phyloP scores from a whole-genome alignment of 2,113 vertebrate genomes.

The Ceuthmochares aereus region DNA sequence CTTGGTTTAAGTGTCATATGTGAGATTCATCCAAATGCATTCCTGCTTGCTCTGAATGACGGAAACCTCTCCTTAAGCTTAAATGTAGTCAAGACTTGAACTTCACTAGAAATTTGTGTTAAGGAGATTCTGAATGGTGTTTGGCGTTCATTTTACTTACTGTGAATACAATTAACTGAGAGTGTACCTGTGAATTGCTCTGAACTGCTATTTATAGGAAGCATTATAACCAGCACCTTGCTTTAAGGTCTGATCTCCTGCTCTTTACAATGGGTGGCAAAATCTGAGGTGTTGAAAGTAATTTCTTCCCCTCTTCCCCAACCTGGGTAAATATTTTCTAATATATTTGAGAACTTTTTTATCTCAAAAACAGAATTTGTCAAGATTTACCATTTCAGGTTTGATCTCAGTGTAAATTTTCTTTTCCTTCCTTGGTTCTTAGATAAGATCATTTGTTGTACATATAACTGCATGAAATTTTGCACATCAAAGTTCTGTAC shows the following conservation, averaged over 20 bases:
- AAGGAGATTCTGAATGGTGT: background rate
- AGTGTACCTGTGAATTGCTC: background rate
- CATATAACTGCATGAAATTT: background rate
- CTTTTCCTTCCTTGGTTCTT: conserved; percentile 18
- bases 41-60: background rate
- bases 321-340: background rate
- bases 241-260: background rate
- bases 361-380: conserved; percentile 17
- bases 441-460: conserved; percentile 25
- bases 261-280: background rate
- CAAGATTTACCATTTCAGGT: conserved; percentile 14
- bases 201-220: background rate
- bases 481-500: background rate
- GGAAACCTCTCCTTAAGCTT: background rate
- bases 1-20: background rate
- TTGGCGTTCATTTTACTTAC: background rate
- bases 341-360: background rate
- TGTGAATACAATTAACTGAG: background rate
- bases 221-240: background rate
- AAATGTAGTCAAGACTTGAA: background rate
- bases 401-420: conserved; percentile 38
- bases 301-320: background rate
- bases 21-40: background rate
- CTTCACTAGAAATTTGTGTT: background rate
- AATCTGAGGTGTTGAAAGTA: background rate